Base-by-base conservation (phyloP, 2,888 invertebrate species). In the Tortrix viridana region DNA sequence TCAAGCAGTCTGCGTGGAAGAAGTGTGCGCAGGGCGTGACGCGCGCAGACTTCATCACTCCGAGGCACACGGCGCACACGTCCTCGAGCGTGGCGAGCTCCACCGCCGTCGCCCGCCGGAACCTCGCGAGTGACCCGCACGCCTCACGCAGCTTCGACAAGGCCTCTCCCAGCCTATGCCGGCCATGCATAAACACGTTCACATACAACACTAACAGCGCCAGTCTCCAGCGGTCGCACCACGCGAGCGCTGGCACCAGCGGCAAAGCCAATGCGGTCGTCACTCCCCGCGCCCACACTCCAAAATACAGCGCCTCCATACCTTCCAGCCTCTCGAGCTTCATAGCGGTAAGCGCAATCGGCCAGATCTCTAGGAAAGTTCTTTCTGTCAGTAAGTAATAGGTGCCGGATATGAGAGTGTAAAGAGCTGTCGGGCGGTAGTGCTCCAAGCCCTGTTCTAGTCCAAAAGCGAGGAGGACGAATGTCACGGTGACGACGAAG, bases 1-100 rank as follows among this genome's bases (percentile, higher is more conserved):
- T 86, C 20, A 96, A 87, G 76, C 96, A 96, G 78, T 95, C 95
- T 0, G 95, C 95, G 77, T 96, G 96, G 84, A 96, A 96, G 79
- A 95, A 93, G 79, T 96, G 96, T 54, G 95, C 95, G 77, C 96
- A 96, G 0, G 96, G 96, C 0, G 96, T 96, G 9, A 96, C 94
- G 43, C 96, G 91, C 0, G 96, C 96, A 6, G 94, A 93, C 56
- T 88, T 88, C 96, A 96, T 96, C 1, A 88, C 79, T 67, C 94
- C 95, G 41, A 96, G 89, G 74, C 96, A 96, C 3, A 96, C 95
- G 0, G 96, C 95, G 79, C 96, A 96, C 0, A 96, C 95, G 72
- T 96, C 96, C 73, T 96, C 96, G 64, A 95, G 93, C 47, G 93
- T 93, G 12, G 92, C 89, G 43, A 96, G 92, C 75, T 96, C 96